A percentile compares a stretch with the other conserved stretches of the same genome.
Evolutionary conservation across 2,888 invertebrate genomes (phyloP).

Genomic region (Sesia bembeciformis): DNA sequence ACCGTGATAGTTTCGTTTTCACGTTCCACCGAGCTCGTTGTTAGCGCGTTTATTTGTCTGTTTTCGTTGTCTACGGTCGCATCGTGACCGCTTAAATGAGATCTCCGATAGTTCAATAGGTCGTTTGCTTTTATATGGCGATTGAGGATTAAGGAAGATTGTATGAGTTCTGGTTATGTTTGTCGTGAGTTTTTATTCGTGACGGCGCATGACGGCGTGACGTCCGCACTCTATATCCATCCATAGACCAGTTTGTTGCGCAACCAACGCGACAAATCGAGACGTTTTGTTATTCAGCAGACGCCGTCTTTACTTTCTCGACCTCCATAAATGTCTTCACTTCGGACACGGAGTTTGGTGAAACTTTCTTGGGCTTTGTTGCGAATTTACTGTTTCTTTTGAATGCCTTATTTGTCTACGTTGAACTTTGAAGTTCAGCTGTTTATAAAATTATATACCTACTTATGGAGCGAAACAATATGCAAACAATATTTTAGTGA

Average conservation of each 20-base stretch:
- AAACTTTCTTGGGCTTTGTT: slow-evolving; percentile 18
- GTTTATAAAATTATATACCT: too few species aligned
- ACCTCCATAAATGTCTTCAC: slow-evolving; percentile 42
- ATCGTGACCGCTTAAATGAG: slow-evolving; percentile 30
- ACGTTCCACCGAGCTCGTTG: slow-evolving; percentile 53
- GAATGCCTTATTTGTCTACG: neutral
- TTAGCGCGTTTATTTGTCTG: slow-evolving; percentile 44
- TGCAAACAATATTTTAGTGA: too few species aligned
- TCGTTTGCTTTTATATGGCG: slow-evolving; percentile 20
- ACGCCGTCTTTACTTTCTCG: slow-evolving; percentile 56
- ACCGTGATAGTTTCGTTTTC: slow-evolving; percentile 65
- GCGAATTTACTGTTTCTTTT: neutral
- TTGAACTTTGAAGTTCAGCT: neutral
- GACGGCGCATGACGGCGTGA: slow-evolving; percentile 42
- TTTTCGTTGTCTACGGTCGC: slow-evolving; percentile 39
- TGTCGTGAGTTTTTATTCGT: slow-evolving; percentile 34
- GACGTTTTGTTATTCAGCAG: slow-evolving; percentile 51
- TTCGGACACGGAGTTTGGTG: slow-evolving; percentile 23
- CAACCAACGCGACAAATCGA: slow-evolving; percentile 40
- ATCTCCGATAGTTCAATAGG: slow-evolving; percentile 38
- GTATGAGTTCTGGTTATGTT: slow-evolving; percentile 20
- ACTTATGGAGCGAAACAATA: too few species aligned
- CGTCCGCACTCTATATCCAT: slow-evolving; percentile 35
- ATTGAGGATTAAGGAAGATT: slow-evolving; percentile 12
- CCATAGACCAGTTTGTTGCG: slow-evolving; percentile 46